Conservation (phyloP, 2,888 invertebrate genomes). For the Ditula angustiorana region DNA sequence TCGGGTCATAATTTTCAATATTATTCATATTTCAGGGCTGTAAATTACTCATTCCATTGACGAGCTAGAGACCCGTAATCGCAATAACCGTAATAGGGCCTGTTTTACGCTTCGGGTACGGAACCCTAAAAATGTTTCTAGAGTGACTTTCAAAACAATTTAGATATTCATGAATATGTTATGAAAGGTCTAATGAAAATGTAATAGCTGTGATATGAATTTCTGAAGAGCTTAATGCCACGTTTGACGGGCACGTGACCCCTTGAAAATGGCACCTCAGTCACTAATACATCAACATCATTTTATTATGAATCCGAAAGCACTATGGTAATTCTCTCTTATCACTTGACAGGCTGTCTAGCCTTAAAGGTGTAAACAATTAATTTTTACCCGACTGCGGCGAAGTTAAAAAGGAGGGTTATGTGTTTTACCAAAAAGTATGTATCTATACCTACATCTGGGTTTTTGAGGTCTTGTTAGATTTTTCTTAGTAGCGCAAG, state of each 20-base stretch:
- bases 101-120: no score
- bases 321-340: conserved; percentile 56
- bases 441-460: no score
- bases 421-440: no score
- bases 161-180: conserved; percentile 55
- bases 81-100: no score
- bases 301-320: conserved; percentile 76
- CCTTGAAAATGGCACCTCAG: conserved; percentile 58
- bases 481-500: no score
- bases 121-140: not conserved
- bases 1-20: no score
- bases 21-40: no score
- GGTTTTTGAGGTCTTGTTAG: no score
- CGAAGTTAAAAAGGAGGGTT: no score
- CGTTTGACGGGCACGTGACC: conserved; percentile 70
- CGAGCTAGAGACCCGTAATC: no score
- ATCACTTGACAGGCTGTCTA: conserved; percentile 55
- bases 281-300: conserved; percentile 65
- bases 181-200: conserved; percentile 65
- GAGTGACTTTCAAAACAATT: conserved; percentile 35
- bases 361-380: conserved; percentile 47
- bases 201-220: conserved; percentile 68
- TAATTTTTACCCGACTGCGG: no score
- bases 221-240: conserved; percentile 55
- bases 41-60: no score